Evolutionary conservation across 1,140 invertebrate genomes (phyloP).

Genomic region (Hyposmocoma kahamanoa): DNA sequence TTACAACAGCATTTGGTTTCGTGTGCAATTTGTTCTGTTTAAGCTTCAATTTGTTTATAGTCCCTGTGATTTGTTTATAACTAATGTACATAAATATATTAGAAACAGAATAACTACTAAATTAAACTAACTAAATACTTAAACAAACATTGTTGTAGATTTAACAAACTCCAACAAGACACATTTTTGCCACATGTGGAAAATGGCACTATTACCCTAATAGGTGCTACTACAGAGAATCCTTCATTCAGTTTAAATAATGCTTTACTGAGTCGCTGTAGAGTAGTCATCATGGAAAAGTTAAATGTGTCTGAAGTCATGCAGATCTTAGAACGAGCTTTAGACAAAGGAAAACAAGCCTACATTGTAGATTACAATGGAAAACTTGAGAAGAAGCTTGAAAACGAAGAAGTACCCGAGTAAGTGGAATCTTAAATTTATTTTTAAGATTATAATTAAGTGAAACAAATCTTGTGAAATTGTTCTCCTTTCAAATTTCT

Average conservation of each 20-base stretch:
- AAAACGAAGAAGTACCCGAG: slow-evolving; percentile 12
- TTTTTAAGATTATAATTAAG: too few species aligned
- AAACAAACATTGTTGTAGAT: slow-evolving; percentile 69
- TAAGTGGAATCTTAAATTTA: too few species aligned
- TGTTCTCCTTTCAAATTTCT: too few species aligned
- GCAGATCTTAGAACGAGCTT: slow-evolving; percentile 78
- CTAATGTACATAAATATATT: too few species aligned
- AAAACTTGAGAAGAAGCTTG: slow-evolving; percentile 12
- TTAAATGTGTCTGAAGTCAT: slow-evolving; percentile 75
- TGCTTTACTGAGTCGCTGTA: slow-evolving; percentile 84
- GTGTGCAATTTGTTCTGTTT: too few species aligned
- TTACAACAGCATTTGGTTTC: too few species aligned
- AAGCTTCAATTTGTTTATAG: too few species aligned
- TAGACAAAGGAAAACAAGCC: slow-evolving; percentile 47
- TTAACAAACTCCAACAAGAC: slow-evolving; percentile 90
- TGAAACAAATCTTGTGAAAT: too few species aligned
- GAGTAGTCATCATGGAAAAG: slow-evolving; percentile 85
- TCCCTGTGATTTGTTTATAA: too few species aligned
- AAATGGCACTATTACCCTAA: slow-evolving; percentile 84
- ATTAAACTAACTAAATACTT: neutral
- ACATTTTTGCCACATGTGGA: slow-evolving; percentile 87
- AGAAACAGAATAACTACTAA: neutral
- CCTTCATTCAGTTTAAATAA: slow-evolving; percentile 89
- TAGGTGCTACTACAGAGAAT: slow-evolving; percentile 93
- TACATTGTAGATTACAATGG: slow-evolving; percentile 27